Percentiles rank a stretch among this genome's conserved stretches.
phyloP scores from a whole-genome alignment of 2,888 invertebrate species.

The Priocnemis perturbator region DNA sequence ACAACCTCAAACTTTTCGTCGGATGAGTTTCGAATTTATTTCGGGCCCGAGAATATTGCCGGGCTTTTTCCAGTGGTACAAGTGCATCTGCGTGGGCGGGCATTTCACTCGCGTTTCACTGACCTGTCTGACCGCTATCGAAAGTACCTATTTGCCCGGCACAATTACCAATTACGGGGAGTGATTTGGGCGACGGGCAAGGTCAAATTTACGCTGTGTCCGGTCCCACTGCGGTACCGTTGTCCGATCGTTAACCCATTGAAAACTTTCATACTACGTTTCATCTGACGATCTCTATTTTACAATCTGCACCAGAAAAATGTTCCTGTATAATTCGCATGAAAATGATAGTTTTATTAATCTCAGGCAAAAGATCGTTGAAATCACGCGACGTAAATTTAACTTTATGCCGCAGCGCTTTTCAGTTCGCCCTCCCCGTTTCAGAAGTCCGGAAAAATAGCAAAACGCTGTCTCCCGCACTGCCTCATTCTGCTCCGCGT shows the following conservation, averaged over 20 bases:
- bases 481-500: no score
- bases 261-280: not conserved
- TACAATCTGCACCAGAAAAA: no score
- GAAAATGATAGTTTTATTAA: no score
- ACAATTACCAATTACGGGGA: conserved; percentile 58
- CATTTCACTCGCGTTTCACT: conserved; percentile 27
- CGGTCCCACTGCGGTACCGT: conserved; percentile 52
- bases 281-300: conserved; percentile 21
- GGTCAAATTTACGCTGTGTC: conserved; percentile 50
- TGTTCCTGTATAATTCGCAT: no score
- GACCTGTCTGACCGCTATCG: conserved; percentile 29
- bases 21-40: not conserved
- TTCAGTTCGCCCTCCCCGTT: no score
- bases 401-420: no score
- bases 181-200: conserved; percentile 46
- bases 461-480: no score
- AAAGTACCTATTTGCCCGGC: conserved; percentile 43
- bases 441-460: no score
- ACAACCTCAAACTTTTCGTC: not conserved
- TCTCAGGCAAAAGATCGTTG: no score
- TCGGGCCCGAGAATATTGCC: no score
- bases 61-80: not conserved
- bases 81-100: conserved; percentile 3
- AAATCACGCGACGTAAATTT: no score
- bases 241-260: conserved; percentile 31